Base-by-base conservation (phyloP, 2,888 invertebrate genomes). In the Ashinkailepas kermadecensis region DNA sequence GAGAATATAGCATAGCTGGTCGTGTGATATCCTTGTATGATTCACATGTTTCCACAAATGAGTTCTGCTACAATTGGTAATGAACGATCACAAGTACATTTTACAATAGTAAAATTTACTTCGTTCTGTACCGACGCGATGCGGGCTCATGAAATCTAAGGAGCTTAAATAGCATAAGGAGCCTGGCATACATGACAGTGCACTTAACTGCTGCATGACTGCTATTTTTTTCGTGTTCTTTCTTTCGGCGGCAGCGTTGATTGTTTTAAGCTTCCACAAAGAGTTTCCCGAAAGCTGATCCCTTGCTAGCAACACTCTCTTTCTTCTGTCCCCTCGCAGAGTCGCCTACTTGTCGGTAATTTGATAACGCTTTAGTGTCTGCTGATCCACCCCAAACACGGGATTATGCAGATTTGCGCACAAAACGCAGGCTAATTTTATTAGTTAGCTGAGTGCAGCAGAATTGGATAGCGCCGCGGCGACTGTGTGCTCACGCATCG, bases 331-430 rank as follows among this genome's bases (percentile, higher is more conserved):
- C 74, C 74, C 74, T 74, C 74, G 18, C 74, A 54, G 54, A 74
- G n/a, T 25, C 74, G 18, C 39, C 74, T 74, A 74, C 74, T 74
- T 74, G 54, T 74, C 74, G 54, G 74, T 74, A 74, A 74, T 74
- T 74, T 74, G 74, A 74, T 74, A 74, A 74, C 74, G 74, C 18
- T 39, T 74, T 54, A 74, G 39, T 54, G 54, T 74, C 13, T 78
- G 12, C 57, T 78, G 78, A 78, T 78, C 78, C 78, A 58, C 78
- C 58, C 78, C 58, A 78, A 78, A 78, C 78, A 78, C 57, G 78
- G 78, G 78, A 78, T 78, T 78, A 78, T 78, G 78, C 78, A 78
- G 78, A 78, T 78, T 57, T 10, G 78, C 74, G 58, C 78, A 78
- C 78, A 78, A 78, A 78, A 58, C 58, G 78, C n/a, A 4, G 58